A percentile compares a stretch with the other conserved stretches of the same genome.
phyloP scores from a whole-genome alignment of 2,888 invertebrate species.

The Cinara cedri region DNA sequence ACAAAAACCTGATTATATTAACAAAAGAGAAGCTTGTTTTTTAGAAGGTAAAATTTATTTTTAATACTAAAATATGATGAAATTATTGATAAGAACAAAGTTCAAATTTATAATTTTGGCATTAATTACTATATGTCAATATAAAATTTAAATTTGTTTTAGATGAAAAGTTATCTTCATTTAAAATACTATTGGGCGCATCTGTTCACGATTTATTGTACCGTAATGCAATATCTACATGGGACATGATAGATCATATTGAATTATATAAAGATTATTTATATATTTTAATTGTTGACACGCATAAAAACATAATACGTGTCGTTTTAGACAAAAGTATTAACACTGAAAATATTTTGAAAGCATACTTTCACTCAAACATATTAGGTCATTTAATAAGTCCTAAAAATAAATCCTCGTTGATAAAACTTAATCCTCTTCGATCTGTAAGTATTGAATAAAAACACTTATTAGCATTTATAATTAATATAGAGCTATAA shows the following conservation, averaged over 20 bases:
- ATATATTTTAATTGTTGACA: conserved; percentile 52
- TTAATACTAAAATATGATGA: conserved; percentile 26
- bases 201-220: conserved; percentile 65
- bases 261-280: conserved; percentile 49
- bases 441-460: conserved; percentile 58
- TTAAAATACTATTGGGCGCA: conserved; percentile 69
- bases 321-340: conserved; percentile 64
- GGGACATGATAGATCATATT: conserved; percentile 50
- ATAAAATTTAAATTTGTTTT: conserved; percentile 21
- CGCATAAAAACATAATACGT: conserved; percentile 28
- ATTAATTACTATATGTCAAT: no score
- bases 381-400: conserved; percentile 58
- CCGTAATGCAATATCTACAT: conserved; percentile 27
- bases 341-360: conserved; percentile 67
- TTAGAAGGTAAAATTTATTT: conserved; percentile 65
- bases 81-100: no score
- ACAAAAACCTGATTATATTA: conserved; percentile 71
- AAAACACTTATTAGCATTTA: background rate
- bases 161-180: conserved; percentile 71
- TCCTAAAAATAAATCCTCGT: conserved; percentile 33
- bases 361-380: conserved; percentile 71
- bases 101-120: no score
- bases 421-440: conserved; percentile 51
- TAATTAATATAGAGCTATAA: background rate
- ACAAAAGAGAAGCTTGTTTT: conserved; percentile 75